Percentiles rank a stretch among this genome's conserved stretches.
phyloP scores from a whole-genome alignment of 2,113 vertebrate genomes.

The Drymodes brunneopygia region DNA sequence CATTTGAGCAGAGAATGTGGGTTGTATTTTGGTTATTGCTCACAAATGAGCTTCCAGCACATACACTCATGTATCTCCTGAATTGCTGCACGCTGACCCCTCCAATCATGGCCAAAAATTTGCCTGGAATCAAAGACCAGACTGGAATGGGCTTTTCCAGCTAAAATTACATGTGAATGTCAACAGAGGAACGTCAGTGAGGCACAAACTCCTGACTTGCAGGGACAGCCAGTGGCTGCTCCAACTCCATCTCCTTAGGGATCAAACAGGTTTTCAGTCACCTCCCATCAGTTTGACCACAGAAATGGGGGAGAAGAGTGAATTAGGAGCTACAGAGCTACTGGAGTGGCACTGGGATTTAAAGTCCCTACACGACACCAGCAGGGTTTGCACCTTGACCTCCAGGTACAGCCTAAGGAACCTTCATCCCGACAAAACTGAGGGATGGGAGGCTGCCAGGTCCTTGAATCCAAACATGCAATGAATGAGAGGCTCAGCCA shows the following conservation, averaged over 20 bases:
- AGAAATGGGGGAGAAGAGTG: background rate
- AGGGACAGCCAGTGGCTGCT: rapidly evolving
- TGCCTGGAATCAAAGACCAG: background rate
- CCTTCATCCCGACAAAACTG: background rate
- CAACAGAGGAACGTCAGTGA: background rate
- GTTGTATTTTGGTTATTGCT: background rate
- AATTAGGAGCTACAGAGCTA: background rate
- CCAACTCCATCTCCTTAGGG: background rate
- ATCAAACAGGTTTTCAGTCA: background rate
- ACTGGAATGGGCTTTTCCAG: background rate
- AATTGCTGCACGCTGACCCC: background rate
- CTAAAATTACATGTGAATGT: background rate
- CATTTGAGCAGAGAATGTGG: rapidly evolving
- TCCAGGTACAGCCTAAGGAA: rapidly evolving
- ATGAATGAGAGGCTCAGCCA: background rate
- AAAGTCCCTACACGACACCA: background rate
- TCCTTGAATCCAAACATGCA: background rate
- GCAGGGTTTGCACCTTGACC: background rate
- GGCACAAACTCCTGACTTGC: background rate
- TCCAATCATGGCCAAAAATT: background rate
- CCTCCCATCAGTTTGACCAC: background rate
- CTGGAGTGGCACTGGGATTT: background rate
- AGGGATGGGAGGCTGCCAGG: background rate
- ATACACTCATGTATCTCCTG: rapidly evolving
- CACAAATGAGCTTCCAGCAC: background rate